A percentile compares a stretch with the other conserved stretches of the same genome.
These are phyloP conservation scores for Myocastor coypus DNA, from an alignment of 2,113 vertebrate genomes.

Conservation along the genomic window DNA sequence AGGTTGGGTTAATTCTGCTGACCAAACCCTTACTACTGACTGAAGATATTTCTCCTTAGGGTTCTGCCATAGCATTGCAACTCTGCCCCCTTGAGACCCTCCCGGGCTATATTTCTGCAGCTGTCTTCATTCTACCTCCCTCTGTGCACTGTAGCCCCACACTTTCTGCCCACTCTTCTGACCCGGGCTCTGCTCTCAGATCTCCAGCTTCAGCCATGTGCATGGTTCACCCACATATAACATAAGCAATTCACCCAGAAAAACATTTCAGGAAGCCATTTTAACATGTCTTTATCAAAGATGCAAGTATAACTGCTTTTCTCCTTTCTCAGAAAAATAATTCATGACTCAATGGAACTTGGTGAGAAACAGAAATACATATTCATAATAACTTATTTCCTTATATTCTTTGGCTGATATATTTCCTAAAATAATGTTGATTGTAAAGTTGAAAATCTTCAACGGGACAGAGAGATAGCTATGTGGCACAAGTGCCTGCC, in stretches of 20 bases:
- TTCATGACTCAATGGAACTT: not conserved
- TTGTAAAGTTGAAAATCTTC: not conserved
- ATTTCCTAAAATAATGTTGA: constrained; percentile 19
- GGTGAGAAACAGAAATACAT: not conserved
- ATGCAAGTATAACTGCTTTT: not conserved
- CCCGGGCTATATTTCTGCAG: not conserved
- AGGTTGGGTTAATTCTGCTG: not conserved
- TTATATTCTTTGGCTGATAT: not conserved
- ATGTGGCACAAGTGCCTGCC: no score
- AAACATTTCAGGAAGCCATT: not conserved
- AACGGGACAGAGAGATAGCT: no score
- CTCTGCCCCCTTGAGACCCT: not conserved
- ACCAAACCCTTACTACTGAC: not conserved
- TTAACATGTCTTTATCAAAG: not conserved
- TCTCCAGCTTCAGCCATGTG: not conserved
- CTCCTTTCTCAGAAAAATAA: constrained; percentile 39
- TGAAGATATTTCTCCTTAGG: not conserved
- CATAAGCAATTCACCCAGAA: not conserved
- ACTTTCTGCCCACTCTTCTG: not conserved
- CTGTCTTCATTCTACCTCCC: not conserved
- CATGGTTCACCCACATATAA: not conserved
- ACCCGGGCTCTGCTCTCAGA: not conserved
- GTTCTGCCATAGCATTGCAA: not conserved
- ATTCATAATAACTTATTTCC: not conserved
- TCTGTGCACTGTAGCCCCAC: not conserved